Percentiles rank a stretch among this genome's conserved stretches.
Conservation (phyloP, 2,888 invertebrate genomes). For the Elysia crispata region DNA sequence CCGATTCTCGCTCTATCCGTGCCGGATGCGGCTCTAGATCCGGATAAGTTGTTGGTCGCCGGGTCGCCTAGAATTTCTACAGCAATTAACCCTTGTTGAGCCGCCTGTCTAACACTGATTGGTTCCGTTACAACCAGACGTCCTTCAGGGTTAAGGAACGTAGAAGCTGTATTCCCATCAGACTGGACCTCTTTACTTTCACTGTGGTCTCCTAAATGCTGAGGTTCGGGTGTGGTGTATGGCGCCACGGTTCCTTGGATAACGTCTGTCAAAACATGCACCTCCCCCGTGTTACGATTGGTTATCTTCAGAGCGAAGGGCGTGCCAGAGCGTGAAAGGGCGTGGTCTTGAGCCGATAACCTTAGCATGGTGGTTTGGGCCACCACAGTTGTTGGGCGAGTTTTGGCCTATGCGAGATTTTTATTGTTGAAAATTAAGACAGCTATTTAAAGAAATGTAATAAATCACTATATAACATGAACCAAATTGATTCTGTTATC, state of each 20-base stretch:
- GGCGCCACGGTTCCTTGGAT: slow-evolving; percentile 37
- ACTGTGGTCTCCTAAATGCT: not conserved
- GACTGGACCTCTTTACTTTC: too few species aligned
- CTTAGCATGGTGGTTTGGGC: not conserved
- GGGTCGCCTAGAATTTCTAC: slow-evolving; percentile 15
- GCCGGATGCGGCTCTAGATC: not conserved
- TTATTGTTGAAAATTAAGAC: too few species aligned
- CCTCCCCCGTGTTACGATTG: slow-evolving; percentile 27
- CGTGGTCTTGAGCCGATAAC: slow-evolving; percentile 1
- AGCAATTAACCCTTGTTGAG: not conserved
- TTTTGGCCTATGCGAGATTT: too few species aligned
- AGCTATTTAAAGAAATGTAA: too few species aligned
- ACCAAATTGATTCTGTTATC: too few species aligned
- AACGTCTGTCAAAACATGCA: slow-evolving; percentile 30
- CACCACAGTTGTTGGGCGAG: not conserved
- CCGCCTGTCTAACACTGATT: not conserved
- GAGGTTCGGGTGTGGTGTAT: not conserved
- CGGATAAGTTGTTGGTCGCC: not conserved
- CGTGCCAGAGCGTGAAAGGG: slow-evolving; percentile 27
- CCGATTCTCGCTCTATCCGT: not conserved
- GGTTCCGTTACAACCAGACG: not conserved
- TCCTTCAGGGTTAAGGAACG: not conserved
- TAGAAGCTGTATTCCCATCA: not conserved
- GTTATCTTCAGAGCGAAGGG: slow-evolving; percentile 24
- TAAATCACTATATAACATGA: too few species aligned